Base-by-base conservation (phyloP, 2,797 vertebrate genomes). In the Naso thynnoides region DNA sequence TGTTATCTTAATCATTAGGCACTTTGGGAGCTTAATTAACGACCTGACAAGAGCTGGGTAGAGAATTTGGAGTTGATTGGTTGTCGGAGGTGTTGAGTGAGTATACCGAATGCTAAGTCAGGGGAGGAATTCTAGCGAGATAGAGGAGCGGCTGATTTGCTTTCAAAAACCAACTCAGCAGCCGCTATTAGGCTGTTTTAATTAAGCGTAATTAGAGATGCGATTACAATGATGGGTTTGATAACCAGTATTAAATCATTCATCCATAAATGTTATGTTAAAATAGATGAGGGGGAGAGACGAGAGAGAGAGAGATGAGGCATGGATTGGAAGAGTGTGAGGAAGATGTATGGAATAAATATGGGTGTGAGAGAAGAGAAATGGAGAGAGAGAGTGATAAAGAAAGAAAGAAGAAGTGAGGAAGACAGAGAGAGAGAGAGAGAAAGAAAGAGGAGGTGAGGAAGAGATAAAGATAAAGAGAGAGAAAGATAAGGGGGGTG, bases 131-230 rank as follows among this genome's bases (percentile, higher is more conserved):
- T 85, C 82, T 78, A 66, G 76, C 13, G 86, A 86, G 83, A 85
- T 87, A 86, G 89, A 85, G 94, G 80, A 84, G 88, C 82, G 72
- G 85, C 91, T 68, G 90, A 93, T 95, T 95, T 90, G 83, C 90
- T 94, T 94, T 94, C 91, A 89, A 92, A 87, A 93, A 89, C 92
- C 93, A 94, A 93, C 95, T 96, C 95, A 70, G 76, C 95, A 66
- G 73, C 95, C 95, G 95, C 95, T 95, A 96, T 97, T 97, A 97
- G 94, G 95, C 94, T 93, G 95, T 96, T 97, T 96, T 96, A 97
- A 98, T 98, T 95, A 96, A 96, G 94, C 94, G 92, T 96, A 97
- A 98, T 98, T 96, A 97, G 95, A 96, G 95, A 96, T 94, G 95
- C 93, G 96, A 96, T 97, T 97, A 97, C 95, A 96, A 96, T 96